These are phyloP conservation scores for Toxotes jaculatrix DNA, from an alignment of 2,113 vertebrate genomes.

Conservation along the genomic window DNA sequence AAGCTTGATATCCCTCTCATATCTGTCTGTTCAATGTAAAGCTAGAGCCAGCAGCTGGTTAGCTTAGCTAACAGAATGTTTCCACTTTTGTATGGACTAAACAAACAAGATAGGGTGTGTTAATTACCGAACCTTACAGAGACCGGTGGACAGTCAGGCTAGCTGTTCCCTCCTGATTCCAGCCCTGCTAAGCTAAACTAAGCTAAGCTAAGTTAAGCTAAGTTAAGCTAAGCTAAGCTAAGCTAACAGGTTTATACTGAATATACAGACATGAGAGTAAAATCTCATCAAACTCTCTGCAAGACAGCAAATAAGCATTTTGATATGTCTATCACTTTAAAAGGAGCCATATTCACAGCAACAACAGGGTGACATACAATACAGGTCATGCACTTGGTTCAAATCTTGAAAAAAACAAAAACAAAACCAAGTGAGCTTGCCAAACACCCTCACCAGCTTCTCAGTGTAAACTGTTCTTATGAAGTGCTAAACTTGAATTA, in stretches of 20 bases:
- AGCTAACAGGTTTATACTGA: neutral
- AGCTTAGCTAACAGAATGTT: neutral
- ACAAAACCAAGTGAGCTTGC: neutral
- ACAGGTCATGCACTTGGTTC: neutral
- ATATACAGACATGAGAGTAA: neutral
- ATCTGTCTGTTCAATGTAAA: neutral
- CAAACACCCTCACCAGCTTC: slow-evolving; percentile 1
- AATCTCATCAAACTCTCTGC: neutral
- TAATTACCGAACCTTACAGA: too few relatives aligned
- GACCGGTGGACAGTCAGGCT: too few relatives aligned
- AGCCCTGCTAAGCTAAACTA: neutral
- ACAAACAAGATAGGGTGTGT: neutral
- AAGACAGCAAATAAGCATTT: neutral
- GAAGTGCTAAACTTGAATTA: slow-evolving; percentile 15
- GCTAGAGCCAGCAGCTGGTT: neutral
- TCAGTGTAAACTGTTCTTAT: slow-evolving; percentile 15
- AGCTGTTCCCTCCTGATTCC: neutral
- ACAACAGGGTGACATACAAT: neutral
- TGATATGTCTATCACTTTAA: slow-evolving; percentile 8
- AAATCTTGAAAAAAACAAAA: neutral
- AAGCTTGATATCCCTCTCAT: too few relatives aligned
- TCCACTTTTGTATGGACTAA: neutral
- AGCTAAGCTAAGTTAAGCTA: neutral
- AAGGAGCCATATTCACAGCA: slow-evolving; percentile 4
- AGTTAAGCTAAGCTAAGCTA: neutral